phyloP scores from a whole-genome alignment of 2,797 vertebrate species.

The Decapterus maruadsi region DNA sequence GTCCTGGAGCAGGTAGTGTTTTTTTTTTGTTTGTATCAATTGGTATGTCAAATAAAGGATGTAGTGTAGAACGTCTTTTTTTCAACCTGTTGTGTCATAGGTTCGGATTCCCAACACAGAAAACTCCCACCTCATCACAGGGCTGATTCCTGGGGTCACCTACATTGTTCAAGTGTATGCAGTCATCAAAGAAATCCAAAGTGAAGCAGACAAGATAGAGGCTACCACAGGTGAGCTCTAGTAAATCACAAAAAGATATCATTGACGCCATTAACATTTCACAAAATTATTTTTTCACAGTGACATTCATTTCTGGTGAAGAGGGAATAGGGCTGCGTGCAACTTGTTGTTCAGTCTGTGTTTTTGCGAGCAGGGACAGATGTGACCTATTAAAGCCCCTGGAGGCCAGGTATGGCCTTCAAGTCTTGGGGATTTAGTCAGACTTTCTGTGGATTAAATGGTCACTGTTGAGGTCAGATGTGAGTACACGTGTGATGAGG shows the following conservation, averaged over 20 bases:
- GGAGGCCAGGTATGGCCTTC: constrained; percentile 16
- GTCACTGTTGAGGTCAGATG: constrained; percentile 23
- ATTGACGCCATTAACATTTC: neutral
- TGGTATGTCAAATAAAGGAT: neutral
- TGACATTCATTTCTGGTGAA: constrained; percentile 1
- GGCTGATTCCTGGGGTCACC: constrained; percentile 85
- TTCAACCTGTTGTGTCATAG: constrained; percentile 34
- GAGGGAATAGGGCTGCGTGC: neutral
- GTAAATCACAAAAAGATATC: neutral
- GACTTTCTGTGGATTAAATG: constrained; percentile 41
- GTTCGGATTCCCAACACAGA: constrained; percentile 84
- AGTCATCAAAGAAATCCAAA: constrained; percentile 84
- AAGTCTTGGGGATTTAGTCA: constrained; percentile 24
- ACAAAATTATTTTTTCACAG: constrained; percentile 1
- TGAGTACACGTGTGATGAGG: constrained; percentile 7
- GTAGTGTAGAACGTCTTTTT: neutral
- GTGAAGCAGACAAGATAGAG: constrained; percentile 84
- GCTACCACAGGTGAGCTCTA: constrained; percentile 87
- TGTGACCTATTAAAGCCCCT: constrained; percentile 30
- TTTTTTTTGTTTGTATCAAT: neutral
- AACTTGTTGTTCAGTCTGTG: constrained; percentile 17
- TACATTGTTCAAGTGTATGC: constrained; percentile 86
- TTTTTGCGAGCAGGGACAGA: constrained; percentile 20
- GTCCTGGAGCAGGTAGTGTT: constrained; percentile 72
- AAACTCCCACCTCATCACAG: constrained; percentile 85